phyloP scores from a whole-genome alignment of 2,888 invertebrate species.

The Anorthoa munda region DNA sequence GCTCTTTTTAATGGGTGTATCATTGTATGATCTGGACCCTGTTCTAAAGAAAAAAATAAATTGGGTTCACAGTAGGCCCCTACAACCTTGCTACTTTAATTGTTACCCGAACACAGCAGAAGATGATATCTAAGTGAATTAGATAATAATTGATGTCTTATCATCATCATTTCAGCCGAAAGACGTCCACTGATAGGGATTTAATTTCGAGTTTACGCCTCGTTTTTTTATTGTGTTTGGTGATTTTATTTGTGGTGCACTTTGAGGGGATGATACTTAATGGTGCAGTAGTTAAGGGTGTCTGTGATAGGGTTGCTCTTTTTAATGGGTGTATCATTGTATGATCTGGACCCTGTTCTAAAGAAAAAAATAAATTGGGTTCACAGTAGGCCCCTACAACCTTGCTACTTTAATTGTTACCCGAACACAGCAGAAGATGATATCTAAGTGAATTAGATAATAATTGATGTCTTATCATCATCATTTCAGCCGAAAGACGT shows the following conservation, averaged over 20 bases:
- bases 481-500: too few species aligned
- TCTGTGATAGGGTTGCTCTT: slow-evolving; percentile 13
- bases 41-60: not conserved
- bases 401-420: too few species aligned
- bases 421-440: too few species aligned
- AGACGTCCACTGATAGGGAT: slow-evolving; percentile 79
- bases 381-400: too few species aligned
- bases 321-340: slow-evolving; percentile 12
- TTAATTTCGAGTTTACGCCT: slow-evolving; percentile 76
- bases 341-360: not conserved
- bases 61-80: too few species aligned
- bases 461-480: too few species aligned
- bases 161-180: too few species aligned
- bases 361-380: too few species aligned
- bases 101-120: too few species aligned
- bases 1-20: slow-evolving; percentile 18
- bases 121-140: not conserved
- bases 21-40: not conserved
- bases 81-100: too few species aligned
- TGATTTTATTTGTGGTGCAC: slow-evolving; percentile 51
- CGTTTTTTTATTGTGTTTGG: slow-evolving; percentile 58
- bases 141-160: too few species aligned
- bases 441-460: not conserved
- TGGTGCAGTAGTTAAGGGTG: slow-evolving; percentile 45
- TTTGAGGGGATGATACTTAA: slow-evolving; percentile 38